Evolutionary conservation across 35 echinoderm and acorn worm genomes (phyloP), one percentile per base, ranked within the genome.

Genomic region (Ptychodera flava): DNA sequence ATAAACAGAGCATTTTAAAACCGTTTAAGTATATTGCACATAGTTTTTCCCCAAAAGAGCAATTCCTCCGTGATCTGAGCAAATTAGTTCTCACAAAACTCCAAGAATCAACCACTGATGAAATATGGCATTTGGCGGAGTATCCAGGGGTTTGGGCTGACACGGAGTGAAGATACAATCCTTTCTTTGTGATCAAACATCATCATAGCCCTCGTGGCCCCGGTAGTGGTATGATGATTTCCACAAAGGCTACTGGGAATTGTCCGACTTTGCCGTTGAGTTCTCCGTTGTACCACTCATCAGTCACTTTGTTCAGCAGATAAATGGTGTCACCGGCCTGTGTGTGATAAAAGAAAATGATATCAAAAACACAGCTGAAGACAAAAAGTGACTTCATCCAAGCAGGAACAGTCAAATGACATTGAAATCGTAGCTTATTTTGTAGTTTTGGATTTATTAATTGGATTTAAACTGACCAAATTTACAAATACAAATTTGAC

Each of bases 321-420:
- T 34, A 36, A 37, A 83, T 83, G 82, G 37, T 16, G 28, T 83
- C 82, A 83, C 37, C 37, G 29, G 37, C 82, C 82, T 83, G 82
- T 34, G 16, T 16, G 34, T 33, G 1, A 6, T 30, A 32, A 28
- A 15, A 81, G 35, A 15, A 81, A 81, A 77, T 77, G n/a, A 77
- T n/a, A 15, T 77, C n/a, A 77, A 77, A 15, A 77, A 77, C 75
- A 77, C n/a, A n/a, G n/a, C n/a, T n/a, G n/a, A n/a, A n/a, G n/a
- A n/a, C n/a, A n/a, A n/a, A n/a, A n/a, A n/a, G n/a, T n/a, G n/a
- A n/a, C n/a, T n/a, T n/a, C n/a, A n/a, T n/a, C n/a, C n/a, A n/a
- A n/a, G n/a, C n/a, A n/a, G n/a, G n/a, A n/a, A n/a, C n/a, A n/a
- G n/a, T n/a, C n/a, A n/a, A n/a, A n/a, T n/a, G n/a, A n/a, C n/a